phyloP scores from a whole-genome alignment of 2,888 invertebrate species.

The Epinotia bilunana region DNA sequence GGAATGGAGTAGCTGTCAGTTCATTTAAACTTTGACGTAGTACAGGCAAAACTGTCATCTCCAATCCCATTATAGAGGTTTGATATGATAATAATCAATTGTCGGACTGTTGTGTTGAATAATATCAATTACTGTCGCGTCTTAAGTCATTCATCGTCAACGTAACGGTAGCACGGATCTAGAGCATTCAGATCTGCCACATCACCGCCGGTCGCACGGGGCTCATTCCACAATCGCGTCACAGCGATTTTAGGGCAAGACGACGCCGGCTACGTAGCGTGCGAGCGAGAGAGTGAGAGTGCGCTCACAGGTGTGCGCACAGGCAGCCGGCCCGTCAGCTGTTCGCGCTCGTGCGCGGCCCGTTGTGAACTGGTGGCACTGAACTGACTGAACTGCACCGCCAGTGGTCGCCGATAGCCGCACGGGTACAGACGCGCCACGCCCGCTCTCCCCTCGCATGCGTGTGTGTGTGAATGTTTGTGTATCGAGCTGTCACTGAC shows the following conservation, averaged over 20 bases:
- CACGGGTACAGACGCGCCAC: constrained; percentile 69
- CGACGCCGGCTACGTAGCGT: constrained; percentile 59
- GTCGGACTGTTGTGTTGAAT: not conserved
- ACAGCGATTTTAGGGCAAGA: constrained; percentile 67
- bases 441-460: constrained; percentile 61
- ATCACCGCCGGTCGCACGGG: constrained; percentile 57
- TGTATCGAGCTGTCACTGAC: constrained; percentile 70
- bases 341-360: constrained; percentile 71
- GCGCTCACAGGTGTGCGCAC: constrained; percentile 74
- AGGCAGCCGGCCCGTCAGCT: constrained; percentile 75
- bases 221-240: constrained; percentile 61
- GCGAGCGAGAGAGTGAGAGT: constrained; percentile 73
- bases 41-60: too few relatives aligned
- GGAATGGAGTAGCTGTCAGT: too few relatives aligned
- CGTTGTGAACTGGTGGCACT: constrained; percentile 52
- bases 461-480: constrained; percentile 74
- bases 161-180: constrained; percentile 26
- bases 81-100: not conserved
- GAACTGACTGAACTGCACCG: constrained; percentile 48
- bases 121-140: not conserved
- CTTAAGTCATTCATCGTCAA: constrained; percentile 15
- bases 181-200: constrained; percentile 47
- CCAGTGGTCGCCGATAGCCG: constrained; percentile 75
- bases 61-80: too few relatives aligned
- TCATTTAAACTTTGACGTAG: too few relatives aligned